Base-by-base conservation (phyloP, 2,797 vertebrate genomes). In the Malacoctenus gilli region DNA sequence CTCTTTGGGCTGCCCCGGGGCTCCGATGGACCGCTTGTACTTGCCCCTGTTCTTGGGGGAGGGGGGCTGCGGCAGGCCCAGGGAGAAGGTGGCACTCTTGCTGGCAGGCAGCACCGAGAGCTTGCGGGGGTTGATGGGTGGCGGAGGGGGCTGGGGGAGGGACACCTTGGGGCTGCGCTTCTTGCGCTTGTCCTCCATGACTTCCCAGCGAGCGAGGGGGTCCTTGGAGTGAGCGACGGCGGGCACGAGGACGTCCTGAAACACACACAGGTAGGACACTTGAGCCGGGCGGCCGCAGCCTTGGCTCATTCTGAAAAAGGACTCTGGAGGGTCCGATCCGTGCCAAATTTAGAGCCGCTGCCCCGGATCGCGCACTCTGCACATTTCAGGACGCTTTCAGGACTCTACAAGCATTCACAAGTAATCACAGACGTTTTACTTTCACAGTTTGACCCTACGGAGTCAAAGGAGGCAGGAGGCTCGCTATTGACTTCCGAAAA, bases 181-280 rank as follows among this genome's bases (percentile, higher is more conserved):
- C 85, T 95, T 97, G 73, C 94, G 94, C 64, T 95, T 95, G 77
- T 98, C 96, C 58, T 98, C 96, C 96, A 98, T 97, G 13, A 13
- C 5, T 4, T 2, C 20, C 3, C 8, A 16, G 20, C 3, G 11
- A 16, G 8, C 4, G 25, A 1, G 15, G 20, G 8, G 8, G 21
- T 48, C 2, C 38, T 21, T 25, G 4, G 31, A 18, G 46, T 4
- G 18, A 48, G 41, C n/a, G 32, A 1, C 40, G 48, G 7, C 8
- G 30, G 37, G 23, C 15, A 25, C 25, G 25, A 9, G 71, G 72
- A 83, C 7, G 63, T 72, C 72, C 80, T 78, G 62, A 47, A 75
- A 75, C 6, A 9, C 6, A 28, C 25, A 28, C 6, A 28, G 25
- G 25, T 28, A 9, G 25, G 25, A 28, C n/a, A n/a, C n/a, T n/a